phyloP scores from a whole-genome alignment of 2,113 vertebrate genomes.

The Rhinoderma darwinii region DNA sequence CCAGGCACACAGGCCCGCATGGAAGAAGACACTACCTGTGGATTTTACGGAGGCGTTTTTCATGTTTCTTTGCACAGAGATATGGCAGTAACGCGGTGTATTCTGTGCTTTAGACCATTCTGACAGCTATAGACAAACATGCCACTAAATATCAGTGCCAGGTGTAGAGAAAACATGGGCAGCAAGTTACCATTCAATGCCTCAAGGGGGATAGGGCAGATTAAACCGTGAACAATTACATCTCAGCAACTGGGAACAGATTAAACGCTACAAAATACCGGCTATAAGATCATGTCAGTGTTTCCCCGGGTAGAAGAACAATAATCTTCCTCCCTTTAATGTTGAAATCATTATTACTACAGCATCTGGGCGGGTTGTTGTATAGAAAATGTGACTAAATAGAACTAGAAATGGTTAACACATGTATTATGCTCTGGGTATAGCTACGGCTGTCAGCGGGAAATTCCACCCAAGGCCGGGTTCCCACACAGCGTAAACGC shows the following conservation, averaged over 20 bases:
- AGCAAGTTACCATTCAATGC: not conserved
- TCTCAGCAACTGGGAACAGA: not conserved
- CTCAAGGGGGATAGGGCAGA: not conserved
- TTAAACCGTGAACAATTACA: not conserved
- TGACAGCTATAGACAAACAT: not conserved
- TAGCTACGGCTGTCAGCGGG: not conserved
- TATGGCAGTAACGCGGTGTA: too few species aligned
- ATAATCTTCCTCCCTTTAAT: not conserved
- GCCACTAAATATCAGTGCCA: not conserved
- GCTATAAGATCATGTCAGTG: not conserved
- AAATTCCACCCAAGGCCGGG: not conserved
- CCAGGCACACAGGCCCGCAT: slow-evolving; percentile 38
- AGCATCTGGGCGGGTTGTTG: not conserved
- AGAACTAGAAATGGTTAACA: not conserved
- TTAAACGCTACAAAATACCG: not conserved
- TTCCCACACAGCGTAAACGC: too few species aligned
- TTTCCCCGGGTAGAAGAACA: too few species aligned
- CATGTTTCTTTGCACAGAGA: not conserved
- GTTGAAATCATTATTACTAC: slow-evolving; percentile 1
- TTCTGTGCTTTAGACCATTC: too few species aligned
- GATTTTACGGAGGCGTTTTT: not conserved
- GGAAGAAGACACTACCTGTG: not conserved
- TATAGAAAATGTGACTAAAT: not conserved
- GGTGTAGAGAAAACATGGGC: not conserved
- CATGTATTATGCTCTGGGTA: not conserved